Conservation (phyloP, 2,888 invertebrate genomes). For the Phymatocera aterrima region DNA sequence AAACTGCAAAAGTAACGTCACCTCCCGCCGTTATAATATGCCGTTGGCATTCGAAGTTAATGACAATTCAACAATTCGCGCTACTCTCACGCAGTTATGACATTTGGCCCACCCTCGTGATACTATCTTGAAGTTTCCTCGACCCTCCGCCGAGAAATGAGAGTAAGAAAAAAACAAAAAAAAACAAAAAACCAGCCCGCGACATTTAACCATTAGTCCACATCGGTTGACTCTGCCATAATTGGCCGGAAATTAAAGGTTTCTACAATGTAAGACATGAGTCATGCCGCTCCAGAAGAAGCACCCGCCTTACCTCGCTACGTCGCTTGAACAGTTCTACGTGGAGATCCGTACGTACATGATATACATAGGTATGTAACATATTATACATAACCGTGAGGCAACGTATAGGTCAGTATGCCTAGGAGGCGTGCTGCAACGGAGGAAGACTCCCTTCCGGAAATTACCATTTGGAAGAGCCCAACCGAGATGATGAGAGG, state of each 20-base stretch:
- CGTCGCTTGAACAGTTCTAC: neutral
- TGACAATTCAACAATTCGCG: too few species aligned
- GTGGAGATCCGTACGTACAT: neutral
- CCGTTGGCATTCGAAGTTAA: too few species aligned
- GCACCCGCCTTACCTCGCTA: neutral
- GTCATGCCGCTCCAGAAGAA: neutral
- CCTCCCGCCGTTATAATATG: too few species aligned
- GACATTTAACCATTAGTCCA: constrained; percentile 6
- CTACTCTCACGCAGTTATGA: too few species aligned
- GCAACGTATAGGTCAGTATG: too few species aligned
- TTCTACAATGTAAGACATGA: constrained; percentile 24
- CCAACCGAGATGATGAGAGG: constrained; percentile 28
- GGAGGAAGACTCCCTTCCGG: constrained; percentile 31
- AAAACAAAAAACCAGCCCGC: too few species aligned
- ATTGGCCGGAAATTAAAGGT: constrained; percentile 40
- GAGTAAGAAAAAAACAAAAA: neutral
- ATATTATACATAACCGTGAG: too few species aligned
- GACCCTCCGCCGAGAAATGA: neutral
- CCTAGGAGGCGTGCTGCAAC: neutral
- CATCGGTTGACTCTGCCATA: constrained; percentile 23
- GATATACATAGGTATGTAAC: neutral
- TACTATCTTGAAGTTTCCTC: neutral
- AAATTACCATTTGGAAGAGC: constrained; percentile 32
- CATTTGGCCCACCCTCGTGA: too few species aligned
- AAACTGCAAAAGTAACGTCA: too few species aligned